A percentile compares a stretch with the other conserved stretches of the same genome.
Evolutionary conservation across 2,888 invertebrate species (phyloP).

Genomic region (Acanthosoma haemorrhoidale): DNA sequence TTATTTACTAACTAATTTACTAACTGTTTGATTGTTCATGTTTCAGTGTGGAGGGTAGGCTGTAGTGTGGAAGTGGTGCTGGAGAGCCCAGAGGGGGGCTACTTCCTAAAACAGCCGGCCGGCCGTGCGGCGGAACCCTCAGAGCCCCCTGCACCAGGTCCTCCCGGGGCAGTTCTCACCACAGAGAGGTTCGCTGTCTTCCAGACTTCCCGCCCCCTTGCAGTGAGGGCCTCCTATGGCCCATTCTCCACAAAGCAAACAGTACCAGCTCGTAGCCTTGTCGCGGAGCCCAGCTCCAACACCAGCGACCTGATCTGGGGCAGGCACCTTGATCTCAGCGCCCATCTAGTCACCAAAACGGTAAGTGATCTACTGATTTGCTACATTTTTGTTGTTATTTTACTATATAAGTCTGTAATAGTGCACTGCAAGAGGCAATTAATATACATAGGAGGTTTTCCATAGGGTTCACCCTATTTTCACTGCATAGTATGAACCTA

Average conservation of each 20-base stretch:
- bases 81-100: slow-evolving; percentile 85
- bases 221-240: slow-evolving; percentile 86
- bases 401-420: no score
- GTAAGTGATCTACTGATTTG: slow-evolving; percentile 28
- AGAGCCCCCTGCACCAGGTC: slow-evolving; percentile 46
- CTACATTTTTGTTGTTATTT: no score
- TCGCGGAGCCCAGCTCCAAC: slow-evolving; percentile 62
- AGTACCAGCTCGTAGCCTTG: slow-evolving; percentile 81
- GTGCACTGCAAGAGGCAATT: no score
- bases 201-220: slow-evolving; percentile 83
- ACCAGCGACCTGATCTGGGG: slow-evolving; percentile 42
- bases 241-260: slow-evolving; percentile 94
- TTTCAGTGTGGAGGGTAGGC: slow-evolving; percentile 51
- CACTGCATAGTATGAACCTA: no score
- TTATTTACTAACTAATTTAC: no score
- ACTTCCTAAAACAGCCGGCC: slow-evolving; percentile 78
- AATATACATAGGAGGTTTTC: no score
- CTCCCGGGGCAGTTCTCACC: slow-evolving; percentile 44
- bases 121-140: slow-evolving; percentile 59
- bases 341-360: slow-evolving; percentile 61
- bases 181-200: slow-evolving; percentile 68
- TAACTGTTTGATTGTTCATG: neutral
- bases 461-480: no score
- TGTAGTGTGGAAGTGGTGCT: slow-evolving; percentile 81
- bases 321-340: slow-evolving; percentile 82